Evolutionary conservation across 2,113 vertebrate genomes (phyloP).

Genomic region (Grammomys surdaster): DNA sequence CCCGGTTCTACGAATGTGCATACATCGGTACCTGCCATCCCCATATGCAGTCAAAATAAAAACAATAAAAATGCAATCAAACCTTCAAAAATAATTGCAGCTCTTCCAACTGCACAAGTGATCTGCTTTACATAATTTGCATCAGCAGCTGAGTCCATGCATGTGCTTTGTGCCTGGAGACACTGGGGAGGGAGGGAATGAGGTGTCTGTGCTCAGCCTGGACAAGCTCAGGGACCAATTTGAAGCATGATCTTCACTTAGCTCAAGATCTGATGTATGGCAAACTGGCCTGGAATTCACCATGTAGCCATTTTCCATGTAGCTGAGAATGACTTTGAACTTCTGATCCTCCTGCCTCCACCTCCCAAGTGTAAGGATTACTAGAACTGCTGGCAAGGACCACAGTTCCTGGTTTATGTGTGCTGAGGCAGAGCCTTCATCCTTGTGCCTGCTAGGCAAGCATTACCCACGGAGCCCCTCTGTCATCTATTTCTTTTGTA

Average conservation of each 20-base stretch:
- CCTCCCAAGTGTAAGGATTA: neutral
- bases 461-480: neutral
- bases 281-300: neutral
- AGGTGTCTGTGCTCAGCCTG: neutral
- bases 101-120: neutral
- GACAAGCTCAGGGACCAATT: neutral
- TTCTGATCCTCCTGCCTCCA: neutral
- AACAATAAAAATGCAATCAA: neutral
- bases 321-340: neutral
- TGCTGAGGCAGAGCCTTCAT: neutral
- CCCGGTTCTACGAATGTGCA: neutral
- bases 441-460: neutral
- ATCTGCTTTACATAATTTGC: neutral
- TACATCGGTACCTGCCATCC: too few species aligned
- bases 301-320: neutral
- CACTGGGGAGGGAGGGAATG: neutral
- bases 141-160: neutral
- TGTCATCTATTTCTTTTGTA: neutral
- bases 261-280: neutral
- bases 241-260: neutral
- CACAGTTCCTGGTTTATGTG: neutral
- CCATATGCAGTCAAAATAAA: neutral
- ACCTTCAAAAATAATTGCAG: neutral
- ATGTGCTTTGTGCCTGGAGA: neutral
- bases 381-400: too few species aligned